Evolutionary conservation across 2,888 invertebrate species (phyloP), one percentile per base, ranked within the genome.

Genomic region (Oasisia sp.): DNA sequence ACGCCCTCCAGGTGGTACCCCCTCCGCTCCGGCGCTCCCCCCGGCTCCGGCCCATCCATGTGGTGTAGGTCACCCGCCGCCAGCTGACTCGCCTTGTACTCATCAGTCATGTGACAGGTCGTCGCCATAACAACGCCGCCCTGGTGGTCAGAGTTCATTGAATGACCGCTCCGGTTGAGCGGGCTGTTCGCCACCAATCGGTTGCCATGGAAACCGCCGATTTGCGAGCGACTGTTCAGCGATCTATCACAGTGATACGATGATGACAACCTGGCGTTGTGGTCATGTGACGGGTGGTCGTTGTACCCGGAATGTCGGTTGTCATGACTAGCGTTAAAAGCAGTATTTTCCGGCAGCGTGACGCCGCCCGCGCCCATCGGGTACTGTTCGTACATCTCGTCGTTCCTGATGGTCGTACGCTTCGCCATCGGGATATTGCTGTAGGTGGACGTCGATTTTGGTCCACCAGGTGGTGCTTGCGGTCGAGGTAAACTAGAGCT

Each of bases 391-490:
- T 93, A 93, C 91, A 93, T 32, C 89, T 93, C 93, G 74, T 93
- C 93, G 74, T 93, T 93, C 32, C 92, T 58, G 27, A 93, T 91
- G 44, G 91, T 92, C 91, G 93, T 93, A 91, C 93, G 92, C 45
- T 92, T 92, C 19, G 91, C 89, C 44, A 90, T 90, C 12, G 93
- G 93, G 19, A 74, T 92, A 89, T 92, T 74, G 74, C 27, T 74
- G 27, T 74, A 74, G 19, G 74, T 74, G n/a, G 74, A 74, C 1
- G 74, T 74, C 27, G 74, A 74, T 19, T 91, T 44, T 7, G 90
- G 0, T 8, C 91, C 89, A 2, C 56, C 32, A 32, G 44, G 45
- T 32, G 94, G 91, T 12, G 94, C 89, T 90, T 95, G 95, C 45
- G 94, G 94, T 92, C 58, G 74, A 27, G 91, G 7, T 27, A 27